A percentile compares a stretch with the other conserved stretches of the same genome.
phyloP scores from a whole-genome alignment of 2,888 invertebrate genomes.

The Glaucopsyche alexis region DNA sequence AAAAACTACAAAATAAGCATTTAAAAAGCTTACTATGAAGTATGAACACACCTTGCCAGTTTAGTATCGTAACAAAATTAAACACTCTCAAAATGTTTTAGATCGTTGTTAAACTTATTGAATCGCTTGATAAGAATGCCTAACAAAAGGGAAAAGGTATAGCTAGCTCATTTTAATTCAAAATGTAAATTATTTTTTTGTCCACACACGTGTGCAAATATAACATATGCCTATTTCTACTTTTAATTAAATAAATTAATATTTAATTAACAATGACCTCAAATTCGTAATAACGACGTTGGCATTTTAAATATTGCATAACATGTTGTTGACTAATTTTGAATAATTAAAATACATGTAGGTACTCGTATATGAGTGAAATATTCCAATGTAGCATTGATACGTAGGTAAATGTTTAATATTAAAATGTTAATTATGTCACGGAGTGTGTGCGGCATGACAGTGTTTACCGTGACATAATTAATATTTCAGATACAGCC shows the following conservation, averaged over 20 bases:
- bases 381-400: constrained; percentile 26
- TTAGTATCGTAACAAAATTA: too few species aligned
- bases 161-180: not conserved
- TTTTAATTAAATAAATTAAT: constrained; percentile 13
- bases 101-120: too few species aligned
- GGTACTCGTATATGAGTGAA: too few species aligned
- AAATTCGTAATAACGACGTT: not conserved
- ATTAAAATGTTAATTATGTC: constrained; percentile 38
- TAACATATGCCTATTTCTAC: not conserved
- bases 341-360: constrained; percentile 18
- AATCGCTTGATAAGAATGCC: not conserved
- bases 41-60: too few species aligned
- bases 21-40: too few species aligned
- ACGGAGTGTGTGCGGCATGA: not conserved
- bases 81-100: too few species aligned
- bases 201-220: not conserved
- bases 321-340: constrained; percentile 7
- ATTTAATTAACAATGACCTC: constrained; percentile 3
- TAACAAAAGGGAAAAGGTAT: not conserved
- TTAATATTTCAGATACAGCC: constrained; percentile 36
- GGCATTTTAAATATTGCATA: constrained; percentile 9
- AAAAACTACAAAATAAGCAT: too few species aligned
- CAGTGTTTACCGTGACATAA: constrained; percentile 26
- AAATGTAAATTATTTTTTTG: not conserved
- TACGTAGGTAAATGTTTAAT: constrained; percentile 31